Evolutionary conservation across 2,888 invertebrate species (phyloP).

Genomic region (Protula sp.): DNA sequence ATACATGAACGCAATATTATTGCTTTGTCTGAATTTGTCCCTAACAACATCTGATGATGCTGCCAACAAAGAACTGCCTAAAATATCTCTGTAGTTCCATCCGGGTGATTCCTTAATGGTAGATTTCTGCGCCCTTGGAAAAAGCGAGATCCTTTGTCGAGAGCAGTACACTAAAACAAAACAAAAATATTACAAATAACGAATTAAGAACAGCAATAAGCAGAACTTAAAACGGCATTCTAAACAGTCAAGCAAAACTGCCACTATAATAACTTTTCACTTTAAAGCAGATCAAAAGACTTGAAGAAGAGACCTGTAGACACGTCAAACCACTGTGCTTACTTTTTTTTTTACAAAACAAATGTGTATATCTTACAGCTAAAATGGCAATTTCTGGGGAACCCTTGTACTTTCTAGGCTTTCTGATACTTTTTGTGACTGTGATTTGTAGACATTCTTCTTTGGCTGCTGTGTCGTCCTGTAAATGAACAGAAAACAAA

Average conservation of each 20-base stretch:
- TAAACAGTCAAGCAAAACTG: no score
- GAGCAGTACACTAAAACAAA: conserved; percentile 38
- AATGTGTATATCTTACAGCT: background rate
- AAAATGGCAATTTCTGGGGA: conserved; percentile 2
- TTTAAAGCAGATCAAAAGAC: no score
- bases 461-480: conserved; percentile 51
- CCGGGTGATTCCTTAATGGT: background rate
- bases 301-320: no score
- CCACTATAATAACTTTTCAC: no score
- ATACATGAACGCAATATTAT: no score
- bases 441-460: conserved; percentile 48
- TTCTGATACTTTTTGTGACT: conserved; percentile 42
- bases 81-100: background rate
- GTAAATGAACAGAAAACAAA: conserved; percentile 9
- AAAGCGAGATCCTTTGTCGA: conserved; percentile 47
- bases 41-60: no score
- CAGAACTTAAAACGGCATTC: no score
- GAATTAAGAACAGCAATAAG: no score
- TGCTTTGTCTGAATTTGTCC: no score
- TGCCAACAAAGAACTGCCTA: no score
- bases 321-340: no score
- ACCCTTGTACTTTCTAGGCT: conserved; percentile 4
- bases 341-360: no score
- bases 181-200: background rate
- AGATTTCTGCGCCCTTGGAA: conserved; percentile 34